Percentiles rank a stretch among this genome's conserved stretches.
These are phyloP conservation scores for Melolontha melolontha DNA, from an alignment of 2,888 invertebrate genomes.

Conservation along the genomic window DNA sequence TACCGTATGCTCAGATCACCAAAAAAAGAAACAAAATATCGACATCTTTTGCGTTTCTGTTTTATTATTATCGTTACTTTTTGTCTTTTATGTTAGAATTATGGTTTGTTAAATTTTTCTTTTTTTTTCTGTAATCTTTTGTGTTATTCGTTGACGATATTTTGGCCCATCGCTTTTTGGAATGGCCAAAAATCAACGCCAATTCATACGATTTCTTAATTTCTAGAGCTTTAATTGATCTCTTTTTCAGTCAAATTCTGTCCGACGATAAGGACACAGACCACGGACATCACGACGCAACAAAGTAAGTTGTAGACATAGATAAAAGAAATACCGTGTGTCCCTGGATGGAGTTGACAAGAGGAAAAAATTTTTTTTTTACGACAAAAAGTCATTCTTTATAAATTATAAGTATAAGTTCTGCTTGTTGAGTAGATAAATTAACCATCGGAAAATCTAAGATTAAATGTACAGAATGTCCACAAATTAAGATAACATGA, in stretches of 20 bases:
- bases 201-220: background rate
- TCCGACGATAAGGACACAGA: constrained; percentile 74
- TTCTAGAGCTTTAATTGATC: constrained; percentile 18
- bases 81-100: constrained; percentile 35
- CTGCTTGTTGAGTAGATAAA: too few relatives aligned
- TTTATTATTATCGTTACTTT: constrained; percentile 44
- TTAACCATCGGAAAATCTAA: too few relatives aligned
- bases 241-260: constrained; percentile 74
- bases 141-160: constrained; percentile 44
- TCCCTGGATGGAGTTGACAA: too few relatives aligned
- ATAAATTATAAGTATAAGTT: too few relatives aligned
- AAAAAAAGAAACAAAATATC: constrained; percentile 37
- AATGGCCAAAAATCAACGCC: constrained; percentile 48
- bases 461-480: too few relatives aligned
- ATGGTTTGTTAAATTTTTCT: constrained; percentile 28
- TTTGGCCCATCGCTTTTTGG: constrained; percentile 50
- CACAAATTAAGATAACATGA: too few relatives aligned
- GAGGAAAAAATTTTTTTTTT: too few relatives aligned
- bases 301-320: constrained; percentile 64
- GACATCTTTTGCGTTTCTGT: constrained; percentile 44
- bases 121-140: constrained; percentile 16
- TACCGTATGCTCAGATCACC: constrained; percentile 47
- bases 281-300: constrained; percentile 68
- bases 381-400: too few relatives aligned
- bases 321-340: too few relatives aligned